These are phyloP conservation scores for Mormoops blainvillei DNA, from an alignment of 2,113 vertebrate species.

Conservation along the genomic window DNA sequence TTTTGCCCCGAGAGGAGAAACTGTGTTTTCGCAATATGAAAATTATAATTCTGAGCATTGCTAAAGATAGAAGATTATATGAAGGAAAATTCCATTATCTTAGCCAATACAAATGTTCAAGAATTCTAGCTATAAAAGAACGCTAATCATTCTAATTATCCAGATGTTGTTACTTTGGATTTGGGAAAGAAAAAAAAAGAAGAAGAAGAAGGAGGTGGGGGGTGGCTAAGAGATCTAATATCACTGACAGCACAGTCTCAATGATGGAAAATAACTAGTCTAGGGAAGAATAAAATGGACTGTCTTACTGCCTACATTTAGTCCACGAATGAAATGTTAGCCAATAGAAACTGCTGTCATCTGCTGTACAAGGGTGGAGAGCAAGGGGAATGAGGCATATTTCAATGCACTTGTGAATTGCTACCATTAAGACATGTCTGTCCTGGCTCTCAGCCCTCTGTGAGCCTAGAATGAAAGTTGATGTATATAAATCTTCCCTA, in stretches of 20 bases:
- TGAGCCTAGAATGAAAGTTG: not conserved
- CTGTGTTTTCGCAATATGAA: slow-evolving; percentile 34
- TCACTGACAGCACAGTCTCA: not conserved
- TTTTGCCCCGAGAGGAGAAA: slow-evolving; percentile 41
- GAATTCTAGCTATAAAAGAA: slow-evolving; percentile 53
- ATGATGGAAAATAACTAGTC: not conserved
- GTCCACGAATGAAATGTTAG: not conserved
- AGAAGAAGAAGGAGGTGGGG: not conserved
- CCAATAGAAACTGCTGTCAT: not conserved
- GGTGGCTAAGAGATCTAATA: not conserved
- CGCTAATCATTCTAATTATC: slow-evolving; percentile 55
- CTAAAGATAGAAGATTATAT: slow-evolving; percentile 43
- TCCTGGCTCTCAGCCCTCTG: not conserved
- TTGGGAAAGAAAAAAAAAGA: not conserved
- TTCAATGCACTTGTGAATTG: not conserved
- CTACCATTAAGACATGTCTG: not conserved
- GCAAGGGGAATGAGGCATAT: not conserved
- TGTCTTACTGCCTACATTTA: not conserved
- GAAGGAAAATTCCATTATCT: slow-evolving; percentile 57
- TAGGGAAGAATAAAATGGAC: not conserved
- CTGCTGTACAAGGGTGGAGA: not conserved
- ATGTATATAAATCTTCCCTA: slow-evolving; percentile 18
- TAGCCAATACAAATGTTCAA: slow-evolving; percentile 56
- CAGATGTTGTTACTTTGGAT: slow-evolving; percentile 57
- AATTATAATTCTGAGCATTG: slow-evolving; percentile 46